Base-by-base conservation (phyloP, 2,888 invertebrate species). In the Linnaemya tessellans region DNA sequence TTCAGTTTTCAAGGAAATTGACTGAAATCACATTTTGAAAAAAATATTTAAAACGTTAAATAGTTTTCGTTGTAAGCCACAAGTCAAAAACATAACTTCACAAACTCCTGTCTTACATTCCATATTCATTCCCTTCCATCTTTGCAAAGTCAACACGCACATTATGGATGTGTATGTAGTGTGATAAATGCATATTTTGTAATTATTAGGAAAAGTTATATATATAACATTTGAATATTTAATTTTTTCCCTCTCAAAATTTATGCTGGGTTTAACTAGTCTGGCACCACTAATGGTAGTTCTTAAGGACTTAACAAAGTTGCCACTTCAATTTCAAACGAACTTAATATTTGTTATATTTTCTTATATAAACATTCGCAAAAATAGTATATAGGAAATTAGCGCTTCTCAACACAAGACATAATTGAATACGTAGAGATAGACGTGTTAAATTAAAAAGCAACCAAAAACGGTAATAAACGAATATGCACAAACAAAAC, bases 401-500 rank as follows among this genome's bases (percentile, higher is more conserved):
- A 46, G 10, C 49, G 35, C 67, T 51, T 51, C 18, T 46, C 41
- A 20, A 56, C 13, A 46, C 30, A 30, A 15, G 7, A 62, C 35
- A 54, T 18, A 64, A n/a, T 64, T 43, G 7, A 51, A 38, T 13
- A 35, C 1, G 49, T 43, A 43, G 18, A 35, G 62, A 22, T 35
- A 35, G 38, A 64, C 15, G n/a, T 81, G 46, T 77, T 58, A 58
- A 56, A 70, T 30, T 22, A 35, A 38, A 43, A 38, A 25, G 7
- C 51, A 68, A 25, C 46, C 30, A 73, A 35, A 78, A 80, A 77
- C 73, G 70, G 68, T 54, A 84, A 46, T 64, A 60, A 80, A 64
- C 75, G 80, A 79, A 68, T 15, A 56, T 20, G 35, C 25, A 75
- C 65, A 80, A 67, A 73, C 51, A 77, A 73, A 80, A 84, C 11